Conservation (phyloP, 30 jellyfish, hydroid and myxozoan species). For the Sanderia malayensis region DNA sequence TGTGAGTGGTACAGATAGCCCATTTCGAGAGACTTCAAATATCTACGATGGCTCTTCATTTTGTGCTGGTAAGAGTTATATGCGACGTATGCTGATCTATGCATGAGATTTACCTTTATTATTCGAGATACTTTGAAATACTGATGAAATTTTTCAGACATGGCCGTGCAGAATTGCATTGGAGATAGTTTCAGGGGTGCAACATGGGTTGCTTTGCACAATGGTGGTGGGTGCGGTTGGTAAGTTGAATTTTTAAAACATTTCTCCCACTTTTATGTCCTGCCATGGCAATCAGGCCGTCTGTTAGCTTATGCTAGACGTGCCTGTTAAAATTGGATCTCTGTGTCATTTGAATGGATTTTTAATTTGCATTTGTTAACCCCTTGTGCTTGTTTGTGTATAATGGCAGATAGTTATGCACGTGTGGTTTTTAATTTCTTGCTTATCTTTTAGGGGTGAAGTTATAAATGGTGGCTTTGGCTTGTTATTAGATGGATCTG, state of each 20-base stretch:
- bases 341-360: too few species aligned
- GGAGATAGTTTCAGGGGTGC: conserved; percentile 99
- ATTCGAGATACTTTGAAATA: too few species aligned
- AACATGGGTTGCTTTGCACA: conserved; percentile 99
- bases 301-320: too few species aligned
- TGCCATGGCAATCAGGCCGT: not conserved
- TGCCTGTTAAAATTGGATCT: too few species aligned
- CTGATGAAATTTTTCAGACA: too few species aligned
- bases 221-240: conserved; percentile 99
- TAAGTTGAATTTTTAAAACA: not conserved
- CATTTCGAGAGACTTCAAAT: conserved; percentile 97
- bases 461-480: conserved; percentile 99
- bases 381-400: too few species aligned
- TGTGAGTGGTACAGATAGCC: conserved; percentile 99
- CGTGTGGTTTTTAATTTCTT: not conserved
- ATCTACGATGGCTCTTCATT: conserved; percentile 97
- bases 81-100: too few species aligned
- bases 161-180: conserved; percentile 99
- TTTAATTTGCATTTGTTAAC: too few species aligned
- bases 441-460: conserved; percentile 76
- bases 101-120: too few species aligned
- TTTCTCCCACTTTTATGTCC: not conserved
- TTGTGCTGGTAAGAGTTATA: conserved; percentile 83
- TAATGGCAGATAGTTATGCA: too few species aligned
- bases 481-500: conserved; percentile 91